These are phyloP conservation scores for Rhipidura dahli DNA, from an alignment of 2,113 vertebrate genomes.

Conservation along the genomic window DNA sequence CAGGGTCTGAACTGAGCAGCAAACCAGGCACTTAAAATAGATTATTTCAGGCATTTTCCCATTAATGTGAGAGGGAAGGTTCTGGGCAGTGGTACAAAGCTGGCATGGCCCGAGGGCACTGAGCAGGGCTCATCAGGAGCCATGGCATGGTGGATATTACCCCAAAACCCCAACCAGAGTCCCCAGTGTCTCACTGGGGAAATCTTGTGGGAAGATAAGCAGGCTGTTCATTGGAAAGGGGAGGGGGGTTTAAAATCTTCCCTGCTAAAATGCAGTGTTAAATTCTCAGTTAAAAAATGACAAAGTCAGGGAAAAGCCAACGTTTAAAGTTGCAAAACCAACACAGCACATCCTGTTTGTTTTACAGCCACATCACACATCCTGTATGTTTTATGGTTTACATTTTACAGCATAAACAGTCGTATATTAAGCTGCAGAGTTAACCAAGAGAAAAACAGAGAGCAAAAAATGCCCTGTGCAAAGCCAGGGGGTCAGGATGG, in stretches of 20 bases:
- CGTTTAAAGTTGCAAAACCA: background rate
- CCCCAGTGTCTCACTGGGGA: background rate
- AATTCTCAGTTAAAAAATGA: conserved; percentile 10
- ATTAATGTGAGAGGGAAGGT: background rate
- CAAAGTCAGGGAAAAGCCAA: conserved; percentile 27
- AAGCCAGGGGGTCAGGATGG: background rate
- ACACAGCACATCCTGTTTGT: conserved; percentile 47
- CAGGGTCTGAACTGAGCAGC: background rate
- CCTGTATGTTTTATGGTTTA: conserved; percentile 34
- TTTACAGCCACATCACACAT: conserved; percentile 33
- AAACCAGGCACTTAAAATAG: background rate
- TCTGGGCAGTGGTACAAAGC: background rate
- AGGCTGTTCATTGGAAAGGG: background rate
- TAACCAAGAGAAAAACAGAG: background rate
- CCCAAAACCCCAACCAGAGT: background rate
- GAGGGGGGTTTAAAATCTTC: background rate
- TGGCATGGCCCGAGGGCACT: fast-evolving
- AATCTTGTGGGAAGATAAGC: background rate
- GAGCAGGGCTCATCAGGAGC: background rate
- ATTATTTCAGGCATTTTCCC: background rate
- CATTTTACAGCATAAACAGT: conserved; percentile 38
- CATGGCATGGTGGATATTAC: fast-evolving
- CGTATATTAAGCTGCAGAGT: background rate
- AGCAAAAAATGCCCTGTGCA: background rate
- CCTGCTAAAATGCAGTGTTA: background rate